These are phyloP conservation scores for Argya squamiceps DNA, from an alignment of 2,797 vertebrate species.

Conservation along the genomic window DNA sequence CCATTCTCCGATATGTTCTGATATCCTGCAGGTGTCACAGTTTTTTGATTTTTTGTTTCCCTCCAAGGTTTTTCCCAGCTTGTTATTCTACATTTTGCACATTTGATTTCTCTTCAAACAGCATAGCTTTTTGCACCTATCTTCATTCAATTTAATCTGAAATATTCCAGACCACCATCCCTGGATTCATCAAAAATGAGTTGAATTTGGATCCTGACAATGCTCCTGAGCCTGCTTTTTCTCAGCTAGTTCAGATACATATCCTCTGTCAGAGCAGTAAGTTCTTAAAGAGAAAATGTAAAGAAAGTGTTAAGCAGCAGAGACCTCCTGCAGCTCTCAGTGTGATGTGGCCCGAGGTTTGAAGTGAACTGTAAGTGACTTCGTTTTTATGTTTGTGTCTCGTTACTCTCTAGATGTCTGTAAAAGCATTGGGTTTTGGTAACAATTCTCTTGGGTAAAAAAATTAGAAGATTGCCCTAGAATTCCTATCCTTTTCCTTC, in stretches of 20 bases:
- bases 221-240: background rate
- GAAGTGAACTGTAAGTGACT: background rate
- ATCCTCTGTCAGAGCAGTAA: background rate
- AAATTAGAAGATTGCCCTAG: background rate
- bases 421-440: background rate
- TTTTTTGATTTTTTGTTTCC: background rate
- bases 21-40: background rate
- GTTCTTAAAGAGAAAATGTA: background rate
- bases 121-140: background rate
- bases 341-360: background rate
- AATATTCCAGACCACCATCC: background rate
- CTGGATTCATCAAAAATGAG: background rate
- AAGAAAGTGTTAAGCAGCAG: background rate
- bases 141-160: background rate
- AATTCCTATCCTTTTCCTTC: background rate
- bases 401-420: background rate
- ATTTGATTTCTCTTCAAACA: background rate
- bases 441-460: background rate
- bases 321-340: background rate
- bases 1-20: background rate
- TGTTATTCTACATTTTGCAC: background rate
- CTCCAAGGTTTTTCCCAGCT: background rate
- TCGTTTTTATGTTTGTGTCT: background rate
- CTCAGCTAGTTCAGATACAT: background rate
- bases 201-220: background rate